Base-by-base conservation (phyloP, 2,113 vertebrate species). In the Ictidomys tridecemlineatus region DNA sequence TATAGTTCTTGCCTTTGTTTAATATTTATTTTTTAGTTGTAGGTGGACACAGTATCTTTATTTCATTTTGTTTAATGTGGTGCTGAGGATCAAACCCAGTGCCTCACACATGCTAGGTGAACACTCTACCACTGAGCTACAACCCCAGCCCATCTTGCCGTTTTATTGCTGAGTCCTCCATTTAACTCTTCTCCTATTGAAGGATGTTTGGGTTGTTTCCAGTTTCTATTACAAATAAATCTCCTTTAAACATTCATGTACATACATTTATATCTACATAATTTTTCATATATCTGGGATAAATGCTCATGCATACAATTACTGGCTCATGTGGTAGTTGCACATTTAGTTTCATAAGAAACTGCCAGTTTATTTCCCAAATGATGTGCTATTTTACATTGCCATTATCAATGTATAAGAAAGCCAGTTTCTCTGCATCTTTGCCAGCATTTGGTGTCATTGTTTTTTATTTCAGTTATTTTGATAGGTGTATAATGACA, bases 381-480 rank as follows among this genome's bases (percentile, higher is more conserved):
- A 9, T 0, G 51, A 13, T 28, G 30, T 22, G 1, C 11, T 53
- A 20, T 37, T 37, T 10, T 16, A 42, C 24, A 0, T 39, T 14
- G 48, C 20, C 5, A 13, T 28, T 30, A 22, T 24, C 74, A 4
- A 11, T 4, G 45, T 45, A 0, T 17, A 24, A 32, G n/a, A 1
- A 56, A 30, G 6, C n/a, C 16, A 2, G 67, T 2, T 39, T 39
- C 34, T 45, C 32, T 34, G 4, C 61, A 22, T 18, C 12, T 72
- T 67, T 12, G 11, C 26, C 24, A 6, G 76, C 63, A 1, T 48
- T 69, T 34, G 70, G 8, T 26, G 26, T 28, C 12, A 2, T 4
- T 32, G 0, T 67, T 30, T n/a, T 63, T 85, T 12, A 5, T 58
- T 67, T 56, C 37, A 39, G 9, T 53, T 42, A 1, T 45, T 42